Evolutionary conservation across 2,113 vertebrate genomes (phyloP).

Genomic region (Paracyprichromis sp.): DNA sequence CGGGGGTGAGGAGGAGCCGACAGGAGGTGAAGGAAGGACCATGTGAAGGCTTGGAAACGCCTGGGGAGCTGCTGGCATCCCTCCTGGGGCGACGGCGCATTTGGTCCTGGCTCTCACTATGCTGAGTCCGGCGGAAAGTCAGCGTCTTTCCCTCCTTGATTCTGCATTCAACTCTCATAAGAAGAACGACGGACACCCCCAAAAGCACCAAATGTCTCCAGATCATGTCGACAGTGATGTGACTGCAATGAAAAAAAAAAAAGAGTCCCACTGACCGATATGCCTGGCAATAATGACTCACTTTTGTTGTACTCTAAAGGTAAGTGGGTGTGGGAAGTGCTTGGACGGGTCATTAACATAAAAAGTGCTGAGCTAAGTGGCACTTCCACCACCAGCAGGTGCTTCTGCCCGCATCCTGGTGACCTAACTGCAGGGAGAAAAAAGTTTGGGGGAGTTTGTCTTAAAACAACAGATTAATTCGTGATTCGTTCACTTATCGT

Average conservation of each 20-base stretch:
- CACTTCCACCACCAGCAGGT: conserved; percentile 24
- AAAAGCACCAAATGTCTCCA: conserved; percentile 8
- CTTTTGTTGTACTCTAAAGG: not conserved
- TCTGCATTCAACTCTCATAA: not conserved
- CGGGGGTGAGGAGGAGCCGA: conserved; percentile 32
- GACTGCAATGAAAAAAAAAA: not conserved
- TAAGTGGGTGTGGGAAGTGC: conserved; percentile 9
- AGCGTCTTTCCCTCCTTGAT: conserved; percentile 2
- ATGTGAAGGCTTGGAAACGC: not conserved
- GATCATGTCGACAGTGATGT: conserved; percentile 17
- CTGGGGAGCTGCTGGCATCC: not conserved
- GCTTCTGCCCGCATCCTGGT: conserved; percentile 46
- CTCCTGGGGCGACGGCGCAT: conserved; percentile 24
- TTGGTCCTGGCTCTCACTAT: not conserved
- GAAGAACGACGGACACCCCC: not conserved
- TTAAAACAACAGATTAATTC: not conserved
- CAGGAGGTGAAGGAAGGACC: conserved; percentile 52
- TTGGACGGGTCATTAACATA: conserved; percentile 43
- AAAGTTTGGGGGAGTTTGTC: not conserved
- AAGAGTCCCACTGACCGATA: not conserved
- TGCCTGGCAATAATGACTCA: not conserved
- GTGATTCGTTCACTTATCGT: not conserved
- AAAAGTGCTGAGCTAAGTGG: conserved; percentile 48
- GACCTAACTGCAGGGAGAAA: not conserved
- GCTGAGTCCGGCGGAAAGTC: conserved; percentile 37